A percentile compares a stretch with the other conserved stretches of the same genome.
These are phyloP conservation scores for Neolamprologus tretocephalus DNA, from an alignment of 2,113 vertebrate species.

Conservation along the genomic window DNA sequence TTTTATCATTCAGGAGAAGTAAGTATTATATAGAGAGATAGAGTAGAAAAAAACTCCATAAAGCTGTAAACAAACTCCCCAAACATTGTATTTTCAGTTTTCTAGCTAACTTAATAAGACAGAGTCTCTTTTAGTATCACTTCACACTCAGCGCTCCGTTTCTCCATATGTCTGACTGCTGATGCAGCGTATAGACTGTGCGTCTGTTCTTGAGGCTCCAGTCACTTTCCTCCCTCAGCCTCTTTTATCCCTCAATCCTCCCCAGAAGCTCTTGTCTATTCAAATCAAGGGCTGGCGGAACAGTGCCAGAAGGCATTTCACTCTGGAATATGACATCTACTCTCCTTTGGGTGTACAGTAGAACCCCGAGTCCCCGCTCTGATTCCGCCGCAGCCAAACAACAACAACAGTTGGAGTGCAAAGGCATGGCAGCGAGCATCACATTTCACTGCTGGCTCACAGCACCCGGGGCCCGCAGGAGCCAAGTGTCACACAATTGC, in stretches of 20 bases:
- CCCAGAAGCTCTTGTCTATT: constrained; percentile 60
- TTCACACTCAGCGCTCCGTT: background rate
- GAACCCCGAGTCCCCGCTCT: constrained; percentile 38
- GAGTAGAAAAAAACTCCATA: background rate
- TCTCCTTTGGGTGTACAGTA: constrained; percentile 51
- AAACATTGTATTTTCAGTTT: background rate
- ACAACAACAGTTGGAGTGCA: constrained; percentile 42
- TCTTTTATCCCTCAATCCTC: constrained; percentile 55
- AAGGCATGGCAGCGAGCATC: constrained; percentile 18
- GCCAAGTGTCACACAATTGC: constrained; percentile 49
- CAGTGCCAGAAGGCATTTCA: constrained; percentile 58
- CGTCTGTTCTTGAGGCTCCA: constrained; percentile 18
- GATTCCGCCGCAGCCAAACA: constrained; percentile 42
- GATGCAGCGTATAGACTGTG: constrained; percentile 18
- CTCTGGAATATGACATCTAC: constrained; percentile 48
- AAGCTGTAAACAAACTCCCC: background rate
- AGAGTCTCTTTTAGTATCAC: background rate
- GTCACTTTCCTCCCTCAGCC: constrained; percentile 36
- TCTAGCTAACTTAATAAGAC: background rate
- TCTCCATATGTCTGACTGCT: constrained; percentile 8
- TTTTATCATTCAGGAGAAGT: background rate
- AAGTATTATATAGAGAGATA: background rate
- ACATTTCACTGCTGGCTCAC: constrained; percentile 15
- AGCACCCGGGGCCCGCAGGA: constrained; percentile 32
- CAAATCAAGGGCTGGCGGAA: constrained; percentile 54